These are phyloP conservation scores for Turdus rufiventris DNA, from an alignment of 2,113 vertebrate species.

Conservation along the genomic window DNA sequence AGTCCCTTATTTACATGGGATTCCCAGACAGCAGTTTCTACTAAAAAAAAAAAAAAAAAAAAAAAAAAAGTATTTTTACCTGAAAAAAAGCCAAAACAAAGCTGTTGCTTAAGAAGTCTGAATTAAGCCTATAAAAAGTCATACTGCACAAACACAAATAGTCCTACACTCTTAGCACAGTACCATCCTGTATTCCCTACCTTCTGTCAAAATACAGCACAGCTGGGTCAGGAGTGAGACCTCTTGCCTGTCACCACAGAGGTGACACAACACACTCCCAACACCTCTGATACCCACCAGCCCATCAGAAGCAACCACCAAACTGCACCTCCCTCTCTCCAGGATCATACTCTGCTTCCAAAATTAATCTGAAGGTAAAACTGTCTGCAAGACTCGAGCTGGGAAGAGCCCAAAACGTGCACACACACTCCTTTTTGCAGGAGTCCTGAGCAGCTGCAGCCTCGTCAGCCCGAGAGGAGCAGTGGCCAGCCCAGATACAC, in stretches of 20 bases:
- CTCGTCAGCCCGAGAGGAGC: not conserved
- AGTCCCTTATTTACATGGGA: not conserved
- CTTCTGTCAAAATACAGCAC: not conserved
- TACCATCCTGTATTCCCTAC: not conserved
- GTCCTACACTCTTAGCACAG: not conserved
- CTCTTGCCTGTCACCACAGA: not conserved
- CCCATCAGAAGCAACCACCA: not conserved
- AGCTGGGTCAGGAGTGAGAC: not conserved
- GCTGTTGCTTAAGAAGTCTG: not conserved
- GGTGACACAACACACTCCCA: not conserved
- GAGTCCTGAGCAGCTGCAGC: not conserved
- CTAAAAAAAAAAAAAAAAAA: not conserved
- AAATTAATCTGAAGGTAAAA: not conserved
- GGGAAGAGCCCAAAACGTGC: not conserved
- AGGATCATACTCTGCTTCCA: rapidly evolving
- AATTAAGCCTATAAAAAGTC: not conserved
- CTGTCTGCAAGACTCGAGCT: rapidly evolving
- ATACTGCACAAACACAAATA: not conserved
- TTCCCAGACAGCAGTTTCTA: not conserved
- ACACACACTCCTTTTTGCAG: rapidly evolving
- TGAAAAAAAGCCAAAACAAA: not conserved
- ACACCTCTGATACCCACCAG: rapidly evolving
- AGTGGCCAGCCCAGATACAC: not conserved
- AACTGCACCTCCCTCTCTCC: rapidly evolving
- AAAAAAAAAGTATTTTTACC: not conserved